Evolutionary conservation across 2,888 invertebrate genomes (phyloP).

Genomic region (Cephalotes varians): DNA sequence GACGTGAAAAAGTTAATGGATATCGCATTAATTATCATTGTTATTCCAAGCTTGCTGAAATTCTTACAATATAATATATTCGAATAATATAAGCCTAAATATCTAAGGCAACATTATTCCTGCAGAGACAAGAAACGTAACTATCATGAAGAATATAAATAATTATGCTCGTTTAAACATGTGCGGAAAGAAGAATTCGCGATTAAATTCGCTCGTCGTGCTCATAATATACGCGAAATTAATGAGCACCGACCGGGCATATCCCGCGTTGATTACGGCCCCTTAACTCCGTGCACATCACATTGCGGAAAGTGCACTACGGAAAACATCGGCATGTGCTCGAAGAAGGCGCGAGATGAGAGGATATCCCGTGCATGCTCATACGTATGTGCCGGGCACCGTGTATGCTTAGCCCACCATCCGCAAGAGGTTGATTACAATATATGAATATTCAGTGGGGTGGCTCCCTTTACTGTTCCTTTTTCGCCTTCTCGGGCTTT

Average conservation of each 20-base stretch:
- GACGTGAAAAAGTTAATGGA: background rate
- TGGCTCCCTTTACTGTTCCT: slow-evolving; percentile 71
- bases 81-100: background rate
- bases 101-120: background rate
- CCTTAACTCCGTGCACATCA: slow-evolving; percentile 38
- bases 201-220: slow-evolving; percentile 30
- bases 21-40: background rate
- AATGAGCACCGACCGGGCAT: slow-evolving; percentile 28
- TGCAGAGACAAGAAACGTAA: background rate
- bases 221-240: slow-evolving; percentile 32
- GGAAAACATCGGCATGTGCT: slow-evolving; percentile 62
- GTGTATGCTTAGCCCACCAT: slow-evolving; percentile 54
- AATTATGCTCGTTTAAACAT: background rate
- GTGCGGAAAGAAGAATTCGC: background rate
- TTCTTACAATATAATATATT: too few relatives aligned
- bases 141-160: background rate
- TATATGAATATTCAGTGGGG: slow-evolving; percentile 85
- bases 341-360: slow-evolving; percentile 38
- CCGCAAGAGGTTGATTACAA: slow-evolving; percentile 83
- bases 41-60: background rate
- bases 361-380: slow-evolving; percentile 42
- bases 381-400: slow-evolving; percentile 29
- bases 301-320: slow-evolving; percentile 51
- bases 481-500: slow-evolving; percentile 54
- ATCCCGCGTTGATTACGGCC: slow-evolving; percentile 38